Evolutionary conservation across 2,113 vertebrate species (phyloP).

Genomic region (Microtus richardsoni): DNA sequence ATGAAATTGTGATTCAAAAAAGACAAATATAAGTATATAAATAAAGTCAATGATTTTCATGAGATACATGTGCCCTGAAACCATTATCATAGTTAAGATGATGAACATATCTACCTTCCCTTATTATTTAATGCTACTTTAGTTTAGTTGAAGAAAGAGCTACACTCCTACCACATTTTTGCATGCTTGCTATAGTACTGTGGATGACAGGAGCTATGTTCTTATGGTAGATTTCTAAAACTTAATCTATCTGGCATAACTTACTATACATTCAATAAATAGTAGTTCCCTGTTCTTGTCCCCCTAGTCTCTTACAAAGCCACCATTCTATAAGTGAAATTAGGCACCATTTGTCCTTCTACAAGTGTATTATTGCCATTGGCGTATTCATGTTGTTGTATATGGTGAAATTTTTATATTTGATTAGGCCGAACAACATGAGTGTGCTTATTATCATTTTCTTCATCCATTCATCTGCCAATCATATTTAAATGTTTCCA

Average conservation of each 20-base stretch:
- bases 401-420: not conserved
- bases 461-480: not conserved
- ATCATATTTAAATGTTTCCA: not conserved
- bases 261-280: not conserved
- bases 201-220: not conserved
- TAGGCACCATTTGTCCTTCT: not conserved
- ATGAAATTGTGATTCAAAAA: not conserved
- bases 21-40: not conserved
- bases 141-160: not conserved
- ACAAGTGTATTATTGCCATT: not conserved
- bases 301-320: not conserved
- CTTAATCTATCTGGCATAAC: not conserved
- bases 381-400: not conserved
- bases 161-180: not conserved
- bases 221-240: not conserved
- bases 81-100: not conserved
- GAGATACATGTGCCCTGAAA: not conserved
- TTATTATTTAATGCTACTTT: not conserved
- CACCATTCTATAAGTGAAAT: not conserved
- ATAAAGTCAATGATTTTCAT: not conserved
- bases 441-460: not conserved
- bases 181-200: not conserved
- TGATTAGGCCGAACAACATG: not conserved
- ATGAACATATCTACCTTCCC: not conserved
- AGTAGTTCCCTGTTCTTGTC: not conserved